Evolutionary conservation across 1,140 invertebrate species (phyloP), one percentile per base, ranked within the genome.

Genomic region (Phenacoccus solenopsis): DNA sequence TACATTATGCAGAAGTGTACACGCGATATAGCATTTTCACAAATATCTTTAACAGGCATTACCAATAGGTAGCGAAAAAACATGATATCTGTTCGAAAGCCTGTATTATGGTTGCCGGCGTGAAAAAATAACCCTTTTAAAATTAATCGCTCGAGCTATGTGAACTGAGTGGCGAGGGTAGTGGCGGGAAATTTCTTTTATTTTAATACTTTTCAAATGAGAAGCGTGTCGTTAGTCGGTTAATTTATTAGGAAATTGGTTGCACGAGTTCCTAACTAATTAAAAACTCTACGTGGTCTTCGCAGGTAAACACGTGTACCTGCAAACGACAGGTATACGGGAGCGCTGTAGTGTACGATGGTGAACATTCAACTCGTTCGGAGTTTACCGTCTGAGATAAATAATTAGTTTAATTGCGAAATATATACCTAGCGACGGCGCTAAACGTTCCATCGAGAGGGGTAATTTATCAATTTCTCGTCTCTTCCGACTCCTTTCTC

Each of bases 391-490:
- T 49, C 38, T 49, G n/a, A n/a, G n/a, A n/a, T n/a, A 49, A 49
- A 49, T 49, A 49, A 49, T 49, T 49, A 49, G 38, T 49, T 49
- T 49, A 49, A 49, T 49, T 49, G 38, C 38, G 38, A 49, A 49
- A 49, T 16, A 49, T n/a, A n/a, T n/a, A n/a, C n/a, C n/a, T n/a
- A n/a, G n/a, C n/a, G n/a, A n/a, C n/a, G n/a, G n/a, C n/a, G n/a
- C n/a, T n/a, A n/a, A n/a, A n/a, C n/a, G n/a, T n/a, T n/a, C n/a
- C n/a, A n/a, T n/a, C n/a, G n/a, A n/a, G n/a, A n/a, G n/a, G n/a
- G 38, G 38, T 49, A 49, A 49, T 49, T 49, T n/a, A 49, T 49
- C 38, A 49, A 49, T 49, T 49, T n/a, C 20, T 49, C 38, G 12
- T 4, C 13, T 32, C 30, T 32, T 32, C 5, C 20, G n/a, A n/a